Base-by-base conservation (phyloP, 2,888 invertebrate genomes). In the Hypselothyrea guttata region DNA sequence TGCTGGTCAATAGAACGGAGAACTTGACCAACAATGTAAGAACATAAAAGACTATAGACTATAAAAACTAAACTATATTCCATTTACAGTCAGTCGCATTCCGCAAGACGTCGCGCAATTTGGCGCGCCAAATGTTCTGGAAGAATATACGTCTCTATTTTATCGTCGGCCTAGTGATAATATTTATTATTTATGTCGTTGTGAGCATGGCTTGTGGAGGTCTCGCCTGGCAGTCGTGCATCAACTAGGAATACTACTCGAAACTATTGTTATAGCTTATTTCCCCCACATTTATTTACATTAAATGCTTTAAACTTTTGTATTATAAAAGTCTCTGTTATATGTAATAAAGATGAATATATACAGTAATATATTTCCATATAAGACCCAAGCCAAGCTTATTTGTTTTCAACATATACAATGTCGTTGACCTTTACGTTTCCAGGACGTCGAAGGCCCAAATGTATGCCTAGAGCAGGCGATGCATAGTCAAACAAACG, bases 111-210 rank as follows among this genome's bases (percentile, higher is more conserved):
- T 96, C 97, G 72, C 92, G 97, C 84, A 96, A 95, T 68, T 90
- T 98, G 62, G 96, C 96, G 30, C 92, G 97, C 34, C 94, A 96
- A 11, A 92, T 98, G 90, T 98, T 96, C 90, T 97, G 97, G 97
- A 97, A 97, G 90, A 98, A 97, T 88, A 93, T 97, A 11, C 97
- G 98, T 90, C 92, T 97, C 87, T 97, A 97, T 78, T 93, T 97
- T 65, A 83, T 92, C 66, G 91, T 94, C 71, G 93, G 91, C 15
- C 89, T 91, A 3, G 91, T 94, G 48, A 90, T 95, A 42, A 91
- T 94, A 70, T 94, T 94, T 76, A 92, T 95, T 22, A 89, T 96
- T 16, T 98, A 97, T 90, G 92, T 97, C 63, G 94, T 98, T 63
- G 93, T 97, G 1, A 95, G 95, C 37, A 95, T 97, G 92, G 93